A percentile compares a stretch with the other conserved stretches of the same genome.
Conservation (phyloP, 2,888 invertebrate species). For the Gastracanthus pulcherrimus region DNA sequence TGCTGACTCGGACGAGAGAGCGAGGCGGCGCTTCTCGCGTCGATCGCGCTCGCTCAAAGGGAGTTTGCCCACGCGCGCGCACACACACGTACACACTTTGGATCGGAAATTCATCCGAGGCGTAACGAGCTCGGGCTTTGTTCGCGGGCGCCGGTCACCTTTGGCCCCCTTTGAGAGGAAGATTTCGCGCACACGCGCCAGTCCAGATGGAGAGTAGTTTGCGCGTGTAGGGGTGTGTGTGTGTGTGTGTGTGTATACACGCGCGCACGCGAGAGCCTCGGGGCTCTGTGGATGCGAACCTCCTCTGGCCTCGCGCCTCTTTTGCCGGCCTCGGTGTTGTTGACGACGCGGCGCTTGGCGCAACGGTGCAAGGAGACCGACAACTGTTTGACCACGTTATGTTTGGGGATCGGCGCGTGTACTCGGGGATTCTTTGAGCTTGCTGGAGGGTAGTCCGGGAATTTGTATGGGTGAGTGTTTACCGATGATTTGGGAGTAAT, state of each 20-base stretch:
- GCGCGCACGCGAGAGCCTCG: not conserved
- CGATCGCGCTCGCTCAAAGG: too few species aligned
- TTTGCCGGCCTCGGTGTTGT: not conserved
- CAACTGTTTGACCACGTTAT: not conserved
- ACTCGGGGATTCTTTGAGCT: not conserved
- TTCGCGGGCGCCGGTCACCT: not conserved
- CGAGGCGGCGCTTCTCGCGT: not conserved
- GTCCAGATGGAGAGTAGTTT: too few species aligned
- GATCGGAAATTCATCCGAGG: conserved; percentile 50
- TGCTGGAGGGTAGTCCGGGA: too few species aligned
- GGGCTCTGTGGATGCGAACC: not conserved
- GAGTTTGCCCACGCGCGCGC: conserved; percentile 21
- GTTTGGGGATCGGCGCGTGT: not conserved
- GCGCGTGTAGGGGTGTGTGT: too few species aligned
- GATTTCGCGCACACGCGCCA: conserved; percentile 6
- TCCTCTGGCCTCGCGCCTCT: not conserved
- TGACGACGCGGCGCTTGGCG: too few species aligned
- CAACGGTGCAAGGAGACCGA: too few species aligned
- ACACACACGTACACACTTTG: not conserved
- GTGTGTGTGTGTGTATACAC: too few species aligned
- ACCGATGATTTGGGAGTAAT: too few species aligned
- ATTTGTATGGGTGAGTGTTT: too few species aligned
- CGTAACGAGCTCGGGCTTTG: conserved; percentile 53
- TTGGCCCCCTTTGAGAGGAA: conserved; percentile 8
- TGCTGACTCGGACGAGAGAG: conserved; percentile 28